phyloP scores from a whole-genome alignment of 2,113 vertebrate genomes.

The Rhodinocichla rosea region DNA sequence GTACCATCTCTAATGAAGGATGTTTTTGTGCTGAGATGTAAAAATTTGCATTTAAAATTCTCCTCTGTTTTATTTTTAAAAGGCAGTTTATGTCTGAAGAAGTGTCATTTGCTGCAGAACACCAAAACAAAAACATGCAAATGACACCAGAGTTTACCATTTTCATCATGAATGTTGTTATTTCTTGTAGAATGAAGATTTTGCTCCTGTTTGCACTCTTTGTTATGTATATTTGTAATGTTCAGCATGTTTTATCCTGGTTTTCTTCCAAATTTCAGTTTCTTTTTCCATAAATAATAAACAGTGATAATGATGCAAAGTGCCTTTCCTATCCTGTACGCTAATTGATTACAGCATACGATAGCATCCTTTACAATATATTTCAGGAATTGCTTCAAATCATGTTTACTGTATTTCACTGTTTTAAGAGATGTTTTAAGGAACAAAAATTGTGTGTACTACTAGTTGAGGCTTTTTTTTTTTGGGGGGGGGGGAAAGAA shows the following conservation, averaged over 20 bases:
- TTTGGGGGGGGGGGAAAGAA: accelerated
- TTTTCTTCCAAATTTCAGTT: constrained; percentile 12
- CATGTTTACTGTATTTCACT: neutral
- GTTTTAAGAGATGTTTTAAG: neutral
- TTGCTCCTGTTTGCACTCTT: neutral
- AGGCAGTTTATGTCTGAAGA: neutral
- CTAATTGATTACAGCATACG: neutral
- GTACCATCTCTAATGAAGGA: neutral
- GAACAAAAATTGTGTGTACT: neutral
- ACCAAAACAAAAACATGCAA: neutral
- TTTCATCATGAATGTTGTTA: constrained; percentile 19
- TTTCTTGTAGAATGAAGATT: neutral
- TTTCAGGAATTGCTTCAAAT: neutral
- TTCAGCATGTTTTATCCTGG: neutral
- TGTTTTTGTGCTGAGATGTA: neutral
- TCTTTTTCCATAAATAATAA: neutral
- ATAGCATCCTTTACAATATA: neutral
- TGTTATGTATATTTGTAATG: neutral
- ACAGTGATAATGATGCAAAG: neutral
- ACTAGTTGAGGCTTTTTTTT: neutral
- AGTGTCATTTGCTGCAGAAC: neutral
- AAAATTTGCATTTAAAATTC: constrained; percentile 7
- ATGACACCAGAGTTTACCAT: neutral
- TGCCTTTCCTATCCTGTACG: neutral
- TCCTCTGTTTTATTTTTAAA: neutral